Evolutionary conservation across 2,797 vertebrate genomes (phyloP), one percentile per base, ranked within the genome.

Genomic region (Crax fasciolata): DNA sequence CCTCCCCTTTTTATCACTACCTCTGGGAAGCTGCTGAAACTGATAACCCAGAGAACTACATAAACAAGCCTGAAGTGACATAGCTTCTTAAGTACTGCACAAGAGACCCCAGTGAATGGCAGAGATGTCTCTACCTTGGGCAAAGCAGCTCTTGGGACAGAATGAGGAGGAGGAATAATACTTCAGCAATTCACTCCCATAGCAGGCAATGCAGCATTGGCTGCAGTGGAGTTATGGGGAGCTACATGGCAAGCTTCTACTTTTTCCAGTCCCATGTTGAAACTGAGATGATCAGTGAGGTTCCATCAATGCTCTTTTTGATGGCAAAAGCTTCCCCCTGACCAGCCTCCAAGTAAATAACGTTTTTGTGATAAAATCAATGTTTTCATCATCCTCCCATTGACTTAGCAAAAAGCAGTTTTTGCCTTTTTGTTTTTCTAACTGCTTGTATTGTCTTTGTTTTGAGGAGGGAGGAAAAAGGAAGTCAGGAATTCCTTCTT

Each of bases 1-100:
- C 65, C 61, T 83, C 65, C 81, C n/a, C n/a, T 72, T 75, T 91
- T 76, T 58, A 77, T 74, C 75, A 58, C 51, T 59, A 38, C 43
- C 66, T 48, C 70, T 25, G 35, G 66, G 84, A 93, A 93, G 83
- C 78, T 68, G 79, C 66, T 80, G 57, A 68, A 57, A 82, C 61
- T 38, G 82, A 67, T 84, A 95, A 87, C 54, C 48, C 52, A 81
- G 70, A 65, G 41, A 89, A 19, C 32, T n/a, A 48, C 23, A 32
- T 2, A 62, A 75, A 68, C 49, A 72, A 52, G 25, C 48, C 38
- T 89, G 81, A 84, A 59, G 71, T 55, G 27, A 27, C 19, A 32
- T 39, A 71, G 88, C 30, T 85, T 35, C 73, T 73, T 57, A 61
- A 74, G 76, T 54, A 49, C 28, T 14, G 8, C 18, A 6, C 44